Evolutionary conservation across 30 jellyfish, hydroid and myxozoan species (phyloP).

Genomic region (Aurelia sp.): DNA sequence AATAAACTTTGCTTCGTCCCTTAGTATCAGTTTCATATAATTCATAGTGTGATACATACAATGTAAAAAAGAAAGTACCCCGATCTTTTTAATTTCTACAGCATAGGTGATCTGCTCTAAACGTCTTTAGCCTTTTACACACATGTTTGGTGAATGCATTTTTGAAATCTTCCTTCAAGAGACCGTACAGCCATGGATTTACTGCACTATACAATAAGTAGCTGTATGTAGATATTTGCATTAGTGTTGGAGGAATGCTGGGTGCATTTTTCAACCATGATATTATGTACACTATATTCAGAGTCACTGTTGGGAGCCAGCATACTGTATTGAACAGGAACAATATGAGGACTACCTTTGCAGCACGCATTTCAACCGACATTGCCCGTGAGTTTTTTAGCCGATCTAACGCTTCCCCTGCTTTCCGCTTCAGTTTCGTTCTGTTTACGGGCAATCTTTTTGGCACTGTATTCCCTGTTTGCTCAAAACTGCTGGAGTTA

Average conservation of each 20-base stretch:
- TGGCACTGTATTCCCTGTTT: too few relatives aligned
- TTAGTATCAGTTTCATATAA: too few relatives aligned
- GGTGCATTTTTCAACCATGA: slow-evolving; percentile 49
- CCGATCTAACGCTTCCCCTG: slow-evolving; percentile 24
- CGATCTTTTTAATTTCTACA: background rate
- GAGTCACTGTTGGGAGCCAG: slow-evolving; percentile 62
- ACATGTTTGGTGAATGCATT: slow-evolving; percentile 27
- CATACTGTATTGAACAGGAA: slow-evolving; percentile 49
- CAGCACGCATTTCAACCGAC: slow-evolving; percentile 60
- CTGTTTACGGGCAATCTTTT: background rate
- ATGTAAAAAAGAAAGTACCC: too few relatives aligned
- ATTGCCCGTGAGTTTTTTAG: slow-evolving; percentile 52
- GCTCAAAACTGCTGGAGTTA: too few relatives aligned
- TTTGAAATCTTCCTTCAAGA: slow-evolving; percentile 51
- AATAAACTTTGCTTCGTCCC: too few relatives aligned
- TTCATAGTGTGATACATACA: too few relatives aligned
- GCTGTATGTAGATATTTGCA: slow-evolving; percentile 34
- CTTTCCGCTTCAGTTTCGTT: background rate
- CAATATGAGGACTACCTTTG: slow-evolving; percentile 35
- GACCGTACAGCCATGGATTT: slow-evolving; percentile 68
- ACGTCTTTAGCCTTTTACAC: background rate
- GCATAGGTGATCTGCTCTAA: background rate
- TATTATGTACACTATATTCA: slow-evolving; percentile 40
- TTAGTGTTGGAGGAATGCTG: background rate
- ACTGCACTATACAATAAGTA: slow-evolving; percentile 33